Conservation (phyloP, 2,797 vertebrate genomes). For the Chrysocyon brachyurus region DNA sequence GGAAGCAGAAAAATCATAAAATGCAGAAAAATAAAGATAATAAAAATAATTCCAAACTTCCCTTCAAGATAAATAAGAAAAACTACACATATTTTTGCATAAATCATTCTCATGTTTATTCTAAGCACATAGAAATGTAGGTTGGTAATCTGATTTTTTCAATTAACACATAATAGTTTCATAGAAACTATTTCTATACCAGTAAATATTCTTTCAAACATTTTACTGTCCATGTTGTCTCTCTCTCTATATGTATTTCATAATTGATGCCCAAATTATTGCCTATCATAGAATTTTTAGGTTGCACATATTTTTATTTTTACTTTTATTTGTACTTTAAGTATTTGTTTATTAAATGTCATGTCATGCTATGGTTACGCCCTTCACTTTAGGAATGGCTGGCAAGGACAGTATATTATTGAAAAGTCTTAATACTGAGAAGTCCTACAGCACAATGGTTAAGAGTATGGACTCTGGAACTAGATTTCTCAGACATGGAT, state of each 20-base stretch:
- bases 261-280: background rate
- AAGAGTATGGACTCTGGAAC: background rate
- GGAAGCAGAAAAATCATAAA: conserved; percentile 45
- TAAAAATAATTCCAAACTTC: background rate
- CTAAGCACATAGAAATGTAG: background rate
- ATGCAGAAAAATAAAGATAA: conserved; percentile 51
- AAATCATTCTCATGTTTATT: conserved; percentile 21
- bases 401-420: background rate
- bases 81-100: conserved; percentile 16
- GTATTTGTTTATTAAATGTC: conserved; percentile 12
- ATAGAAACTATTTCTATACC: background rate
- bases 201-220: conserved; percentile 39
- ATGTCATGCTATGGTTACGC: background rate
- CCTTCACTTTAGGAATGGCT: background rate
- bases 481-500: background rate
- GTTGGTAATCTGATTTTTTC: conserved; percentile 24
- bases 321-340: conserved; percentile 9
- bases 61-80: conserved; percentile 16
- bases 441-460: background rate
- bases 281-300: background rate
- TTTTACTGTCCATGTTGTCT: background rate
- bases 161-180: background rate
- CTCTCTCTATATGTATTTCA: background rate
- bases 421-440: background rate
- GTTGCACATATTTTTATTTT: conserved; percentile 32